Evolutionary conservation across 1,140 invertebrate species (phyloP), one percentile per base, ranked within the genome.

Genomic region (Orius insidiosus): DNA sequence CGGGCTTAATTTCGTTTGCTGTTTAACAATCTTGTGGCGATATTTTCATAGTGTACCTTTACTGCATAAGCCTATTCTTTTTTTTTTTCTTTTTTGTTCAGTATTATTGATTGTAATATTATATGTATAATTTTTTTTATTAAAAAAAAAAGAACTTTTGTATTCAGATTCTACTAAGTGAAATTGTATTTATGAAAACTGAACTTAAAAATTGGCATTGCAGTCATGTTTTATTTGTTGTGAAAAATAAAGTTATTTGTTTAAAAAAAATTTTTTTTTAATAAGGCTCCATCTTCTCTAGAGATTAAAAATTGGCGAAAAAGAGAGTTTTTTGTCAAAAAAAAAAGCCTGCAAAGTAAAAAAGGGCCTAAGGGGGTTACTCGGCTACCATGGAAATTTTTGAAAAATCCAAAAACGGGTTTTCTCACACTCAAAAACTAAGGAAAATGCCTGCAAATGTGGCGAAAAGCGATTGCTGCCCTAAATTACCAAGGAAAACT

Each of bases 191-290:
- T 49, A 37, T 43, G 41, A 43, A 43, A 18, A 43, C 19, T 31
- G 30, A 44, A 37, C 14, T 16, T 37, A 18, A 39, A 15, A 14
- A 49, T 37, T 49, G 37, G 40, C 47, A 49, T 49, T 44, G 24
- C 44, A 34, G 47, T 42, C 18, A 15, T 45, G 44, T 45, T 45
- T 45, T 49, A 11, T 43, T 48, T 48, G 47, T 48, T 48, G 47
- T 48, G 47, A 43, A 18, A 48, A 44, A 47, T 40, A 43, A 48
- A 48, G 38, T 43, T 48, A 48, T 48, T 48, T 48, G 47, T 48
- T 48, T 48, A 48, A 48, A 31, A 43, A 43, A 43, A n/a, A n/a
- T n/a, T n/a, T n/a, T n/a, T n/a, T n/a, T n/a, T n/a, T n/a, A n/a
- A n/a, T n/a, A n/a, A n/a, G n/a, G n/a, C n/a, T n/a, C n/a, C n/a